Evolutionary conservation across 2,797 vertebrate species (phyloP).

Genomic region (Sparidentex hasta): DNA sequence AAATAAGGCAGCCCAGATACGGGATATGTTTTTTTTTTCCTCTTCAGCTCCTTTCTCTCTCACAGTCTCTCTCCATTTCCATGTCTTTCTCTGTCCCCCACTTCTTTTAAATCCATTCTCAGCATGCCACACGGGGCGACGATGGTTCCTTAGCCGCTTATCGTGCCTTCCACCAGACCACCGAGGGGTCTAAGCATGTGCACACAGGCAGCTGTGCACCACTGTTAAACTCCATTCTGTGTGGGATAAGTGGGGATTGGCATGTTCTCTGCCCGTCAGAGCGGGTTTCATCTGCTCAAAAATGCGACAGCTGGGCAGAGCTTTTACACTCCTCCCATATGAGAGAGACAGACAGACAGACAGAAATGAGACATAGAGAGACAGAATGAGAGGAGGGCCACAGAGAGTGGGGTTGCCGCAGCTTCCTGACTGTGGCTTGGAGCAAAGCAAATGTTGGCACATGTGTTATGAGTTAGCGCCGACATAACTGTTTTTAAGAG

Average conservation of each 20-base stretch:
- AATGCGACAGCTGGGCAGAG: constrained; percentile 82
- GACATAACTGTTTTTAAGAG: constrained; percentile 80
- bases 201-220: constrained; percentile 73
- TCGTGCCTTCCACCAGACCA: constrained; percentile 75
- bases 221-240: constrained; percentile 72
- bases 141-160: constrained; percentile 67
- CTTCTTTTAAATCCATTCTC: constrained; percentile 60
- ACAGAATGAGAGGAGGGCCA: constrained; percentile 53
- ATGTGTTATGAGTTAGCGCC: constrained; percentile 79
- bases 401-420: constrained; percentile 45
- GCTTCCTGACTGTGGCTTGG: constrained; percentile 64
- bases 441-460: constrained; percentile 84
- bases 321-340: constrained; percentile 64
- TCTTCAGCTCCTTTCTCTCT: constrained; percentile 11
- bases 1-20: constrained; percentile 71
- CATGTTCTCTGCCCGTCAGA: constrained; percentile 70
- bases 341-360: constrained; percentile 51
- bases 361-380: constrained; percentile 56
- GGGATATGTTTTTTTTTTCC: constrained; percentile 21
- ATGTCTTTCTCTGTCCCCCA: constrained; percentile 22
- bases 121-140: constrained; percentile 50
- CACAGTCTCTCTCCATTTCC: constrained; percentile 10
- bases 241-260: constrained; percentile 80
- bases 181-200: constrained; percentile 70
- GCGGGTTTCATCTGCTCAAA: constrained; percentile 79